These are phyloP conservation scores for Aplysia californica DNA, from an alignment of 1,140 invertebrate species.

Conservation along the genomic window DNA sequence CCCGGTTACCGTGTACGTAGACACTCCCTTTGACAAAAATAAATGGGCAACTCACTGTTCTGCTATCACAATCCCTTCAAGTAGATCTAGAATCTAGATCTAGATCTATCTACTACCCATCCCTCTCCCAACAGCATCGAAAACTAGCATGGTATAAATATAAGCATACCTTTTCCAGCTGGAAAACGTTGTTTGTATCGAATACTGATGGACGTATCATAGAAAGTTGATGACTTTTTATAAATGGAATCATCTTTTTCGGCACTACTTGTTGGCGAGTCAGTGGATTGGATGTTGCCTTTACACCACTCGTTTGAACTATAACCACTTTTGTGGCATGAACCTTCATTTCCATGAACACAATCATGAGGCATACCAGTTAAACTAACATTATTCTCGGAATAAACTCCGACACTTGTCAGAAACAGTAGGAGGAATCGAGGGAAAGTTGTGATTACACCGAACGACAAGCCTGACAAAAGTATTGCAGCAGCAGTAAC, in stretches of 20 bases:
- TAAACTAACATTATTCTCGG: neutral
- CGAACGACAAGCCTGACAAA: neutral
- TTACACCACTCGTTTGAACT: neutral
- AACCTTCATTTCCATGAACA: neutral
- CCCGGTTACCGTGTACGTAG: too few species aligned
- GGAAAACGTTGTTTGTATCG: slow-evolving; percentile 22
- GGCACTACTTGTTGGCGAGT: too few species aligned
- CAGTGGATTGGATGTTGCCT: too few species aligned
- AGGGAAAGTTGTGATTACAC: neutral
- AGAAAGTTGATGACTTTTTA: neutral
- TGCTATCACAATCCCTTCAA: neutral
- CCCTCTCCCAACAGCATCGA: neutral
- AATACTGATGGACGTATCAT: slow-evolving; percentile 26
- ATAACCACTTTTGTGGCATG: neutral
- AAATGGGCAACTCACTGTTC: neutral
- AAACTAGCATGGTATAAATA: neutral
- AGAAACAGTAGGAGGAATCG: neutral
- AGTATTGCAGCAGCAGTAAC: neutral
- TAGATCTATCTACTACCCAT: too few species aligned
- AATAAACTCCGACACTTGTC: neutral
- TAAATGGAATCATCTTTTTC: too few species aligned
- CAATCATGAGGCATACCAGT: neutral
- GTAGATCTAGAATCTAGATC: neutral
- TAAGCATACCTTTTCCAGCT: slow-evolving; percentile 13
- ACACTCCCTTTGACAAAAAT: neutral